Conservation (phyloP, 2,797 vertebrate species). For the Pyrrhura leucotis region DNA sequence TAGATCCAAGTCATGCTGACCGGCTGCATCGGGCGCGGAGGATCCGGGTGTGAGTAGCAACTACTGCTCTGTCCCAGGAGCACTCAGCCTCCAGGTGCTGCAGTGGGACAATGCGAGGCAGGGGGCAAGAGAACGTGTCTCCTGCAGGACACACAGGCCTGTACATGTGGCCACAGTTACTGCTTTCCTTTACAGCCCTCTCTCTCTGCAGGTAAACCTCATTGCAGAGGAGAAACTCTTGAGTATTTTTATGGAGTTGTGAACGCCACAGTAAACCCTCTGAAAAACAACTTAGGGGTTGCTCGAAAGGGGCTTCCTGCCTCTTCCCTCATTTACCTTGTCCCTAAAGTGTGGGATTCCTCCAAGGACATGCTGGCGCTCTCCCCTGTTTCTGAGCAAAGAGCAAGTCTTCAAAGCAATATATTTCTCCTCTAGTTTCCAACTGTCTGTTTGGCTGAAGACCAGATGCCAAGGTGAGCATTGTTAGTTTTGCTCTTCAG, state of each 20-base stretch:
- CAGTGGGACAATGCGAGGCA: background rate
- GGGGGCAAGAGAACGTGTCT: fast-evolving
- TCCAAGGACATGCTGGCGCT: background rate
- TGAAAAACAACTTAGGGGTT: background rate
- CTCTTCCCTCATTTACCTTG: background rate
- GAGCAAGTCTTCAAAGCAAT: background rate
- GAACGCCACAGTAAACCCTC: background rate
- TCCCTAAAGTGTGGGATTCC: background rate
- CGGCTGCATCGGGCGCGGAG: background rate
- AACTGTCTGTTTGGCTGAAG: background rate
- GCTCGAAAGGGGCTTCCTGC: background rate
- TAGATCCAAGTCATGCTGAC: background rate
- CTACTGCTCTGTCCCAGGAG: background rate
- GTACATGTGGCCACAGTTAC: background rate
- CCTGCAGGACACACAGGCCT: background rate
- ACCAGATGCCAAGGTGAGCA: background rate
- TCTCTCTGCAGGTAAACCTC: background rate
- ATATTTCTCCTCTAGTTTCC: background rate
- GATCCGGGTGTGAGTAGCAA: background rate
- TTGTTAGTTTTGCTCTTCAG: background rate
- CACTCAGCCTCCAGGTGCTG: background rate
- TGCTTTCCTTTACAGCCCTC: background rate
- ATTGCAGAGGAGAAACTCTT: background rate
- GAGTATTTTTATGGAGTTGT: background rate
- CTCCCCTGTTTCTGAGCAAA: background rate